Percentiles rank a stretch among this genome's conserved stretches.
Evolutionary conservation across 1,140 invertebrate genomes (phyloP).

Genomic region (Drosophila lowei): DNA sequence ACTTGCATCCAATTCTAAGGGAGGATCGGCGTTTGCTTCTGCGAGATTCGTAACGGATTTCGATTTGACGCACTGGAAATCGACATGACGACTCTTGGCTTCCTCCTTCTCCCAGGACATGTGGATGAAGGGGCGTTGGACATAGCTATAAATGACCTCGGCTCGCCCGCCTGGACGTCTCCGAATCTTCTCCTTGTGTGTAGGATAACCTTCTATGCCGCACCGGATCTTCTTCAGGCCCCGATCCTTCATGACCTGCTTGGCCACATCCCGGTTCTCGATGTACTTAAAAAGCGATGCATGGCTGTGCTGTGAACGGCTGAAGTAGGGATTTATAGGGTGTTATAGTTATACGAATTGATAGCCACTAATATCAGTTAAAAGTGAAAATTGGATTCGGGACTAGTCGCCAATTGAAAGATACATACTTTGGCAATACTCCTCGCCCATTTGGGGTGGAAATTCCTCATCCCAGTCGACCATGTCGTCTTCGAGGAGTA

Average conservation of each 20-base stretch:
- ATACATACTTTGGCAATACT: conserved; percentile 95
- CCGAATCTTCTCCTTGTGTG: conserved; percentile 98
- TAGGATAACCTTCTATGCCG: conserved; percentile 99
- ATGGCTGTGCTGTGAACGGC: conserved; percentile 95
- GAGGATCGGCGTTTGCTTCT: conserved; percentile 94
- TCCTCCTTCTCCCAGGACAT: conserved; percentile 99
- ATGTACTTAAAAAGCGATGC: conserved; percentile 99
- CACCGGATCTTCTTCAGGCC: conserved; percentile 99
- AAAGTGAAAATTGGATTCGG: background rate
- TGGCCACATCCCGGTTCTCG: conserved; percentile 99
- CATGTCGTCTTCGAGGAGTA: conserved; percentile 96
- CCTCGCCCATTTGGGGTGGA: conserved; percentile 99
- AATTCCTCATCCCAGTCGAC: conserved; percentile 99
- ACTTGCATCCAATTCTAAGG: conserved; percentile 86
- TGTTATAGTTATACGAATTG: background rate
- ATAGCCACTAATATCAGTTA: background rate
- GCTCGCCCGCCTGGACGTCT: conserved; percentile 94
- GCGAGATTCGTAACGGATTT: conserved; percentile 97
- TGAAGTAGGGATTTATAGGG: conserved; percentile 59
- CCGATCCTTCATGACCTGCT: conserved; percentile 98
- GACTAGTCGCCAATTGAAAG: too few species aligned
- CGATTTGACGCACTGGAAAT: conserved; percentile 98
- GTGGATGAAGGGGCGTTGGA: conserved; percentile 99
- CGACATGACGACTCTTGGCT: conserved; percentile 98
- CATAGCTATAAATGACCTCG: conserved; percentile 99